phyloP scores from a whole-genome alignment of 2,888 invertebrate genomes.

The Epirrita christyi region DNA sequence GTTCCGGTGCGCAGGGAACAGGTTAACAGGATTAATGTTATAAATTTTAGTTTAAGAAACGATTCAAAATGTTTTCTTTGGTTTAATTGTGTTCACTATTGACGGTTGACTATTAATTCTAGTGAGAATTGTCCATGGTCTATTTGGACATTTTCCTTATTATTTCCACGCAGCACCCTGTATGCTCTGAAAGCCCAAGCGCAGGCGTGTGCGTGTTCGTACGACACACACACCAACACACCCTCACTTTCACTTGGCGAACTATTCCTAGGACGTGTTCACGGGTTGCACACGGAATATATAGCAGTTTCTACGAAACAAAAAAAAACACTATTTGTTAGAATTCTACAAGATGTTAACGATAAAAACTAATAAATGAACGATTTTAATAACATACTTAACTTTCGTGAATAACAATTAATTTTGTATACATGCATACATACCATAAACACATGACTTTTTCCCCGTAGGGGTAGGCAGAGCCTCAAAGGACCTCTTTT shows the following conservation, averaged over 20 bases:
- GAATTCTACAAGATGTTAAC: background rate
- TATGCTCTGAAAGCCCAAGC: slow-evolving; percentile 55
- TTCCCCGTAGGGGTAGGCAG: too few relatives aligned
- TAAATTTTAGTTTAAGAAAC: too few relatives aligned
- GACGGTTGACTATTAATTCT: background rate
- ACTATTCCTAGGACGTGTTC: slow-evolving; percentile 68
- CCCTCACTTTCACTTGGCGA: slow-evolving; percentile 79
- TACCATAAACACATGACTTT: too few relatives aligned
- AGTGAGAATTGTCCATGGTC: background rate
- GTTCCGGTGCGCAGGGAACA: too few relatives aligned
- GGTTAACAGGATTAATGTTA: too few relatives aligned
- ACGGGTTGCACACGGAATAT: slow-evolving; percentile 34
- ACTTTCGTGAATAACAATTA: too few relatives aligned
- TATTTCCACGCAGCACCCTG: slow-evolving; percentile 47
- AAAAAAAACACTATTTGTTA: background rate
- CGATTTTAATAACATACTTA: too few relatives aligned
- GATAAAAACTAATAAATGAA: too few relatives aligned
- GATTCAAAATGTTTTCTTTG: too few relatives aligned
- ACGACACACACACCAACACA: slow-evolving; percentile 64
- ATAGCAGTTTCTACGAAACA: slow-evolving; percentile 2
- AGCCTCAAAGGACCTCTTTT: too few relatives aligned
- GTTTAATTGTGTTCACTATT: too few relatives aligned
- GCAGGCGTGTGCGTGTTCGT: slow-evolving; percentile 46
- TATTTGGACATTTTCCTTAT: slow-evolving; percentile 7
- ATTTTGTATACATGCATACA: too few relatives aligned